phyloP scores from a whole-genome alignment of 1,140 invertebrate species.

The Heliconius melpomene region DNA sequence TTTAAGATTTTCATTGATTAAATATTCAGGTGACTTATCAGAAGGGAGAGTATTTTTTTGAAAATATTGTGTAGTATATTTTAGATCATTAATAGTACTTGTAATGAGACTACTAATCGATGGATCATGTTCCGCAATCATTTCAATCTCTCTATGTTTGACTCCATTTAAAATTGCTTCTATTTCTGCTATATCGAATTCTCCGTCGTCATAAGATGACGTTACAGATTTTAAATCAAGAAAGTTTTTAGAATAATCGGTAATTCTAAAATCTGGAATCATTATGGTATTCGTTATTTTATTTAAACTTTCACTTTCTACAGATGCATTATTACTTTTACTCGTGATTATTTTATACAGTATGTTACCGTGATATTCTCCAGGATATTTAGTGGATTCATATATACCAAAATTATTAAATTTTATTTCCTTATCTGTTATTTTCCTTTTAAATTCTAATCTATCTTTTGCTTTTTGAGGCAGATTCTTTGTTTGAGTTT shows the following conservation, averaged over 20 bases:
- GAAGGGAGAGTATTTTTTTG: not conserved
- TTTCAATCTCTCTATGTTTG: slow-evolving; percentile 54
- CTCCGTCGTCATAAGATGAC: slow-evolving; percentile 29
- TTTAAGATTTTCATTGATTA: not conserved
- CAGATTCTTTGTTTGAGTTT: not conserved
- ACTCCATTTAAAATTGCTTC: slow-evolving; percentile 57
- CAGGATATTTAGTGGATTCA: not conserved
- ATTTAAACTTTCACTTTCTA: not conserved
- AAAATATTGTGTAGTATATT: slow-evolving; percentile 35
- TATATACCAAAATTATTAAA: slow-evolving; percentile 36
- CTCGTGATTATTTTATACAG: not conserved
- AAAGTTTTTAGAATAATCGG: slow-evolving; percentile 2
- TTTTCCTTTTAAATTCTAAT: slow-evolving; percentile 39
- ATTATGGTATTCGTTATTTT: not conserved
- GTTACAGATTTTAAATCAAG: slow-evolving; percentile 15
- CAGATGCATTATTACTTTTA: not conserved
- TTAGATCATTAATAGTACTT: slow-evolving; percentile 53
- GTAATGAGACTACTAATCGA: slow-evolving; percentile 50
- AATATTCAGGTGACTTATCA: not conserved
- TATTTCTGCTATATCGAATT: slow-evolving; percentile 49
- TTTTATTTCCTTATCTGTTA: slow-evolving; percentile 24
- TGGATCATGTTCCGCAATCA: slow-evolving; percentile 47
- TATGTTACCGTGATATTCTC: not conserved
- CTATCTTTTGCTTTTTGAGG: slow-evolving; percentile 4
- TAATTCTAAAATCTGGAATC: not conserved